Evolutionary conservation across 2,113 vertebrate genomes (phyloP).

Genomic region (Micronycteris hirsuta): DNA sequence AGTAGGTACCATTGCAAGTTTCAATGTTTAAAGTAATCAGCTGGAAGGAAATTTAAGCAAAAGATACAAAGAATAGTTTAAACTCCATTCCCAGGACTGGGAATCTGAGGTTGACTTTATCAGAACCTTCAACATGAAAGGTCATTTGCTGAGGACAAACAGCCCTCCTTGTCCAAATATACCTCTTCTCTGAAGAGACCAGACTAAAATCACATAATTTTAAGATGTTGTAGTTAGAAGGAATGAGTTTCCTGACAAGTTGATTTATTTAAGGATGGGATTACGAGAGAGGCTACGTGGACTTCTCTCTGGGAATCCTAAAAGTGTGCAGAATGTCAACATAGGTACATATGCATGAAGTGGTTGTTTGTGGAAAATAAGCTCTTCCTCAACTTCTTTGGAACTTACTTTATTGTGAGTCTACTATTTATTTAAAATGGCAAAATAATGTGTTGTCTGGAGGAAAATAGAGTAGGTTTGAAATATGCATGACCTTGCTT

Average conservation of each 20-base stretch:
- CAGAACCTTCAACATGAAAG: not conserved
- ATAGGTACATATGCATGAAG: not conserved
- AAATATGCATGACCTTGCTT: not conserved
- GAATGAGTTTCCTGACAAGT: not conserved
- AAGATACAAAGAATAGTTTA: not conserved
- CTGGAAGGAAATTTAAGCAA: not conserved
- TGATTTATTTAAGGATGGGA: not conserved
- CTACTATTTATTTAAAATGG: not conserved
- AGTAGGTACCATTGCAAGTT: not conserved
- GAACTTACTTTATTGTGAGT: not conserved
- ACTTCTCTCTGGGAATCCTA: not conserved
- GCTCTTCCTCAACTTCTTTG: not conserved
- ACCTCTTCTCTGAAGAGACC: not conserved
- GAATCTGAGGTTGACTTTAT: not conserved
- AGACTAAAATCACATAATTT: not conserved
- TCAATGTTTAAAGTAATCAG: not conserved
- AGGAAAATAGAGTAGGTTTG: not conserved
- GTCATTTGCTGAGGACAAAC: not conserved
- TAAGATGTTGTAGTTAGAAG: not conserved
- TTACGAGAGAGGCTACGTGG: not conserved
- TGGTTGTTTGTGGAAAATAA: not conserved
- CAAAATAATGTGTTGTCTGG: not conserved
- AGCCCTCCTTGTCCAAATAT: not conserved
- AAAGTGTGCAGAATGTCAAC: not conserved
- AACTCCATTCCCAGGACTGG: not conserved